Evolutionary conservation across 2,113 vertebrate species (phyloP).

Genomic region (Lamprotornis superbus): DNA sequence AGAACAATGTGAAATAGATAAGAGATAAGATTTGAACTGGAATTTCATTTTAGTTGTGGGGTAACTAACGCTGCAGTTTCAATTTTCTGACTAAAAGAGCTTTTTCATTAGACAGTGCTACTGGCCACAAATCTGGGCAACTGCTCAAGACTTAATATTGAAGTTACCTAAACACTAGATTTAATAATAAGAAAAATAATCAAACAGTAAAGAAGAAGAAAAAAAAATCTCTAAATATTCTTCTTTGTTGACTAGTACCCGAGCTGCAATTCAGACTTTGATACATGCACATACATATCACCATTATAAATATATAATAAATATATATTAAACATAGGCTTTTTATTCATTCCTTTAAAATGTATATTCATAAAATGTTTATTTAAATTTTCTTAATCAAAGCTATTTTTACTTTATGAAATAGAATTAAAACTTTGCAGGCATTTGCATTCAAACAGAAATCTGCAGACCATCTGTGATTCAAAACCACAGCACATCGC

Average conservation of each 20-base stretch:
- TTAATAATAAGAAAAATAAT: neutral
- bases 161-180: neutral
- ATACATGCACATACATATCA: rapidly evolving
- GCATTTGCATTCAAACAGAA: neutral
- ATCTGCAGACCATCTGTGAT: slow-evolving; percentile 45
- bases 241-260: neutral
- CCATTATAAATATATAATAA: neutral
- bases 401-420: neutral
- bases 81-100: neutral
- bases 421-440: neutral
- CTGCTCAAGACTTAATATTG: neutral
- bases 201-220: neutral
- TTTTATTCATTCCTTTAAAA: neutral
- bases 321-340: neutral
- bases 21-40: neutral
- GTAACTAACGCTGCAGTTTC: neutral
- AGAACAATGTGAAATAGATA: neutral
- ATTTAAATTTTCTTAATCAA: neutral
- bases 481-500: neutral
- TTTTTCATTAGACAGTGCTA: neutral
- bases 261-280: neutral
- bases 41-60: neutral
- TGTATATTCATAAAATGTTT: neutral
- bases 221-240: neutral
- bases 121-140: neutral